Conservation (phyloP, 2,113 vertebrate species). For the Dicaeum eximium region DNA sequence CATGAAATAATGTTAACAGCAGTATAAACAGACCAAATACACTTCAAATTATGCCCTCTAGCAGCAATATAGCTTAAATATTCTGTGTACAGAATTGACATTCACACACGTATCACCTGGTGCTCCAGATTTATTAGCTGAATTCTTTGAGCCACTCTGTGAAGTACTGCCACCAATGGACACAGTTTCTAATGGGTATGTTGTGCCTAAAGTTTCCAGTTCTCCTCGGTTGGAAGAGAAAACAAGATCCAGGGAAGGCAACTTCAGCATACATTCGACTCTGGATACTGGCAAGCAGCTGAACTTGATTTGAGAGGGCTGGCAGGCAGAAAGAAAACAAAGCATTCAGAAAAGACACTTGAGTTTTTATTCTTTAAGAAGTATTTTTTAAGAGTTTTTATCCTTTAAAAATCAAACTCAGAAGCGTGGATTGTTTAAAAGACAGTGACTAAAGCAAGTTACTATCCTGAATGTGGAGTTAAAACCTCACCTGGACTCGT, state of each 20-base stretch:
- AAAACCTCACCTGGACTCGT: constrained; percentile 87
- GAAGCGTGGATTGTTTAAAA: not conserved
- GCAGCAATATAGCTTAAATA: not conserved
- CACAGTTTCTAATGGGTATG: constrained; percentile 73
- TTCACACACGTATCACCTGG: constrained; percentile 66
- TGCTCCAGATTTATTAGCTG: constrained; percentile 76
- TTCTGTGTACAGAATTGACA: not conserved
- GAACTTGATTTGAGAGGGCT: constrained; percentile 99
- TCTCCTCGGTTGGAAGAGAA: constrained; percentile 98
- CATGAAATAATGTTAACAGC: not conserved
- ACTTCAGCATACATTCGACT: constrained; percentile 97
- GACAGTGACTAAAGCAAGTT: not conserved
- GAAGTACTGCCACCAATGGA: constrained; percentile 64
- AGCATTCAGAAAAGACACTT: not conserved
- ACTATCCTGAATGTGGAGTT: not conserved
- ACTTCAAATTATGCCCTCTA: not conserved
- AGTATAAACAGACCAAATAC: not conserved
- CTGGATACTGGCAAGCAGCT: constrained; percentile 95
- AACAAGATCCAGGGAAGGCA: constrained; percentile 95
- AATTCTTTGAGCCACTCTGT: constrained; percentile 77
- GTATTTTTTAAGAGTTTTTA: not conserved
- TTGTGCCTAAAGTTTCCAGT: constrained; percentile 82
- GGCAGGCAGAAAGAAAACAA: not conserved
- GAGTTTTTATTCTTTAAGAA: not conserved
- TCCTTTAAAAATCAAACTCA: not conserved